A percentile compares a stretch with the other conserved stretches of the same genome.
Evolutionary conservation across 1,140 invertebrate genomes (phyloP).

Genomic region (Pogonomyrmex barbatus): DNA sequence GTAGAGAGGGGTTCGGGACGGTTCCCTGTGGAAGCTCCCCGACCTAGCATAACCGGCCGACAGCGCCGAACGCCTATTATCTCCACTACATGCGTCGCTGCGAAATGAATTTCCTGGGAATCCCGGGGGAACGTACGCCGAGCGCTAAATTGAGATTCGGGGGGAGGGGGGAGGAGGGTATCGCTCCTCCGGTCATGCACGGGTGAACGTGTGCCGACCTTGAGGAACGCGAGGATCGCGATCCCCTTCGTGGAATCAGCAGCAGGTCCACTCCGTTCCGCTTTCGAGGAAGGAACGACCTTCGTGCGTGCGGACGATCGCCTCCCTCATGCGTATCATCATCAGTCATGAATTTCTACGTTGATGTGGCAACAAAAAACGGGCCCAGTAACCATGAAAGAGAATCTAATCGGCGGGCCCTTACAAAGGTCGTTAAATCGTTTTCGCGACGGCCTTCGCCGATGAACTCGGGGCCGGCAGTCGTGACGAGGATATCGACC

Average conservation of each 20-base stretch:
- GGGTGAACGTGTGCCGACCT: neutral
- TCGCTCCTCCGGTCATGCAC: neutral
- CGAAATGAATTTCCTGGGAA: slow-evolving; percentile 19
- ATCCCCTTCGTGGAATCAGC: slow-evolving; percentile 31
- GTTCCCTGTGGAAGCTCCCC: slow-evolving; percentile 74
- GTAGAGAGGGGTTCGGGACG: neutral
- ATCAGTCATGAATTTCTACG: slow-evolving; percentile 31
- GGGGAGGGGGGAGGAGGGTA: neutral
- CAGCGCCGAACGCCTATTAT: slow-evolving; percentile 29
- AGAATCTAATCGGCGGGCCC: slow-evolving; percentile 45
- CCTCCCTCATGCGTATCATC: slow-evolving; percentile 31
- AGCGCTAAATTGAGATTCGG: neutral
- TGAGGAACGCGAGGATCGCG: slow-evolving; percentile 16
- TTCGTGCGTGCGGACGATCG: slow-evolving; percentile 22
- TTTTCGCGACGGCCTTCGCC: slow-evolving; percentile 58
- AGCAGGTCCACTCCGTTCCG: slow-evolving; percentile 35
- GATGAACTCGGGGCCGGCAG: slow-evolving; percentile 2
- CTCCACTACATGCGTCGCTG: neutral
- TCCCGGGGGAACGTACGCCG: neutral
- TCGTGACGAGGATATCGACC: slow-evolving; percentile 57
- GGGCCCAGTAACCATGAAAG: slow-evolving; percentile 6
- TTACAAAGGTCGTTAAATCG: slow-evolving; percentile 15
- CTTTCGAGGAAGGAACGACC: slow-evolving; percentile 49
- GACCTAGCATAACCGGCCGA: slow-evolving; percentile 78
- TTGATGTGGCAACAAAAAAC: slow-evolving; percentile 42